These are phyloP conservation scores for Platynereis dumerilii DNA, from an alignment of 2,888 invertebrate species.

Conservation along the genomic window DNA sequence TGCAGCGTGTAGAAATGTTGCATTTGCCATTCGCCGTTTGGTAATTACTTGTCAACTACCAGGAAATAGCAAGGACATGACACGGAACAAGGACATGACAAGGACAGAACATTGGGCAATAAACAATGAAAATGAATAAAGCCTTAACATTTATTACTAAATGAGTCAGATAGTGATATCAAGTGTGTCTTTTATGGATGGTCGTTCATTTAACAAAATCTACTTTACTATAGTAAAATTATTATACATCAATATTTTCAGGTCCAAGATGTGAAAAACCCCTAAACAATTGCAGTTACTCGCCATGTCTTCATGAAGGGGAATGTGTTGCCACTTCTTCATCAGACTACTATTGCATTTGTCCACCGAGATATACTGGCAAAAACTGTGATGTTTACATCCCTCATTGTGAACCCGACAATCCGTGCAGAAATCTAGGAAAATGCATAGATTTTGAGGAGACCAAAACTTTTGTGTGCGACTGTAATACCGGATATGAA, in stretches of 20 bases:
- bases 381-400: slow-evolving; percentile 38
- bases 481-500: background rate
- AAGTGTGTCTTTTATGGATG: no score
- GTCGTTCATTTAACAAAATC: no score
- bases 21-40: no score
- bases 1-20: no score
- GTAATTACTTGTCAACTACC: no score
- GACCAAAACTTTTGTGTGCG: slow-evolving; percentile 3
- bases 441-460: slow-evolving; percentile 4
- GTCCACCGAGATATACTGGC: slow-evolving; percentile 49
- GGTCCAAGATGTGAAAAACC: slow-evolving; percentile 14
- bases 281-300: slow-evolving; percentile 17
- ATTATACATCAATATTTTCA: slow-evolving; percentile 15
- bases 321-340: background rate
- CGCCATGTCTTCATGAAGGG: slow-evolving; percentile 6
- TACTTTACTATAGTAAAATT: no score
- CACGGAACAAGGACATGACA: no score
- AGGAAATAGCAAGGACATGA: no score
- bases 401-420: slow-evolving; percentile 11
- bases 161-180: no score
- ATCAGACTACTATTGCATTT: slow-evolving; percentile 42
- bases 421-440: slow-evolving; percentile 14
- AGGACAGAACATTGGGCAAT: no score
- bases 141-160: no score
- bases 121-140: no score